Evolutionary conservation across 1,140 invertebrate genomes (phyloP).

Genomic region (Drosophila lowei): DNA sequence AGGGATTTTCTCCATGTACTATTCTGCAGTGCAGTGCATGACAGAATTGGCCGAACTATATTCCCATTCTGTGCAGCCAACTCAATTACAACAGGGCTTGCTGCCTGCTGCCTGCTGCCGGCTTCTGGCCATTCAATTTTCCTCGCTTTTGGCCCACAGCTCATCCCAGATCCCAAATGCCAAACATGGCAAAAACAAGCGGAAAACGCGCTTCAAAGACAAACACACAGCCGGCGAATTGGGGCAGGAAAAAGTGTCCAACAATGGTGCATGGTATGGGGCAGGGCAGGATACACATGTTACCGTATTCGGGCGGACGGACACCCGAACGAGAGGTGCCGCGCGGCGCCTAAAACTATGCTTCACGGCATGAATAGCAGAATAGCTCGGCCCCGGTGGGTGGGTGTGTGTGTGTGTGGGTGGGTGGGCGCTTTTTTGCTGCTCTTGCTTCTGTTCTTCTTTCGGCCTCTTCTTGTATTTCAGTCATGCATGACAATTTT

Average conservation of each 20-base stretch:
- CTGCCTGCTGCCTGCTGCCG: slow-evolving; percentile 9
- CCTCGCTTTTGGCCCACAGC: background rate
- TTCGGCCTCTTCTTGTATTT: slow-evolving; percentile 57
- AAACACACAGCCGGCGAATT: slow-evolving; percentile 37
- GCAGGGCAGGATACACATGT: slow-evolving; percentile 23
- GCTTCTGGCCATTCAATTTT: slow-evolving; percentile 47
- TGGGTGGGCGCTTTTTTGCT: background rate
- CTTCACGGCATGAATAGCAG: slow-evolving; percentile 51
- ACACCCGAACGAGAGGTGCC: slow-evolving; percentile 23
- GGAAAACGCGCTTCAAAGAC: slow-evolving; percentile 56
- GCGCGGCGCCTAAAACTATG: slow-evolving; percentile 53
- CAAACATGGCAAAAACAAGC: slow-evolving; percentile 41
- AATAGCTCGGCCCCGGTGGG: slow-evolving; percentile 16
- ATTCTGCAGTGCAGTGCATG: slow-evolving; percentile 33
- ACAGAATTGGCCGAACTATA: slow-evolving; percentile 41
- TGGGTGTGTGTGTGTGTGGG: background rate
- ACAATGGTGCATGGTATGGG: slow-evolving; percentile 6
- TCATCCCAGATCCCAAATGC: background rate
- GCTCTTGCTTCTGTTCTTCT: no score
- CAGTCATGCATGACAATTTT: slow-evolving; percentile 75
- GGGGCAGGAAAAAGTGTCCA: slow-evolving; percentile 39
- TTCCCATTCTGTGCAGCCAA: slow-evolving; percentile 41
- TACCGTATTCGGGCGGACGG: slow-evolving; percentile 26
- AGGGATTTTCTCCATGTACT: slow-evolving; percentile 21
- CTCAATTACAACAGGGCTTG: slow-evolving; percentile 50